phyloP scores from a whole-genome alignment of 2,113 vertebrate genomes.

The Notiomystis cincta region DNA sequence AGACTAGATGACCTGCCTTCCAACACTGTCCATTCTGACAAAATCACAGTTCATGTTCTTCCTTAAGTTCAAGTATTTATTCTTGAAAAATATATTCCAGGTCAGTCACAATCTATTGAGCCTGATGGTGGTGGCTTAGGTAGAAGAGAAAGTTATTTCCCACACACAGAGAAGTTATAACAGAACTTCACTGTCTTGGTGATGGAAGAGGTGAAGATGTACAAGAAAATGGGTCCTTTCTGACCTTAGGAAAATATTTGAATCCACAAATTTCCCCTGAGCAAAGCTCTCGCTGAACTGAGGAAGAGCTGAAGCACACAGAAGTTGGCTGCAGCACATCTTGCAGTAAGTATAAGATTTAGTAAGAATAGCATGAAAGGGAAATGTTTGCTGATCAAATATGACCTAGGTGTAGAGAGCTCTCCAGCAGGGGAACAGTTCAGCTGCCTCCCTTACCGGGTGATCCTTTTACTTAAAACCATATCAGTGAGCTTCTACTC shows the following conservation, averaged over 20 bases:
- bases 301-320: background rate
- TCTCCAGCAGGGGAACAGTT: background rate
- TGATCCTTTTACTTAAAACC: background rate
- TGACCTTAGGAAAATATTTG: background rate
- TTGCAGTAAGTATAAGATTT: background rate
- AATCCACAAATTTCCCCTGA: background rate
- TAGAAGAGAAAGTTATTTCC: background rate
- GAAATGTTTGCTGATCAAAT: background rate
- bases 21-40: background rate
- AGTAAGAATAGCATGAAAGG: background rate
- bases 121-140: background rate
- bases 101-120: background rate
- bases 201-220: background rate
- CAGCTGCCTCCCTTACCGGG: background rate
- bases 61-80: background rate
- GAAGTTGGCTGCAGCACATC: background rate
- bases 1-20: background rate
- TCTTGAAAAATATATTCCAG: background rate
- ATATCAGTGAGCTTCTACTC: background rate
- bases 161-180: background rate
- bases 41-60: background rate
- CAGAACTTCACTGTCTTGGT: background rate
- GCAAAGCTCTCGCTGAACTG: background rate
- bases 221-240: background rate
- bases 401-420: background rate